Conservation (phyloP, 53 echinoderm and acorn worm species). For the Astropecten irregularis region DNA sequence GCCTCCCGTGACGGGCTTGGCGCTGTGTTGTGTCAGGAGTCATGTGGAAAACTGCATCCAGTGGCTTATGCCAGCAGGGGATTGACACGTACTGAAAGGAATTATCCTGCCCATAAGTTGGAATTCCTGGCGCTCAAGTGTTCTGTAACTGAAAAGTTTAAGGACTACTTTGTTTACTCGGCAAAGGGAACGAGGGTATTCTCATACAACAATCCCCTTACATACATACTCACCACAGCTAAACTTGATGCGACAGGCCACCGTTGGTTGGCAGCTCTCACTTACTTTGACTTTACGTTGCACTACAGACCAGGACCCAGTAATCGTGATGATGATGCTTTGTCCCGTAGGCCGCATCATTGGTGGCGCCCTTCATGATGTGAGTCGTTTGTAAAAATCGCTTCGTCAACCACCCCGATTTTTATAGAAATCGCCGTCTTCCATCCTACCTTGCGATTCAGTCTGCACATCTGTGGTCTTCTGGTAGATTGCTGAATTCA, state of each 20-base stretch:
- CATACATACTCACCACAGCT: conserved; percentile 48
- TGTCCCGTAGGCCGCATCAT: conserved; percentile 52
- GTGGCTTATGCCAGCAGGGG: conserved; percentile 72
- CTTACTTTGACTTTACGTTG: conserved; percentile 50
- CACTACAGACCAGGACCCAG: conserved; percentile 59
- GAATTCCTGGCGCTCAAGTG: conserved; percentile 64
- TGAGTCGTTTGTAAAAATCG: no score
- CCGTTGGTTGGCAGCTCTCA: conserved; percentile 65
- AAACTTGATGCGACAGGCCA: conserved; percentile 66
- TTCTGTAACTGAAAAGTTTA: conserved; percentile 57
- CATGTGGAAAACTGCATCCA: conserved; percentile 40
- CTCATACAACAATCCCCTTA: conserved; percentile 69
- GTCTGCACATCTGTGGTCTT: no score
- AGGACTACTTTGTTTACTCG: conserved; percentile 62
- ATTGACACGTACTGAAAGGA: conserved; percentile 57
- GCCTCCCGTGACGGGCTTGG: conserved; percentile 65
- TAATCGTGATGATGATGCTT: conserved; percentile 56
- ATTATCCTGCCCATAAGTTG: conserved; percentile 71
- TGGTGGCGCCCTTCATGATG: no score
- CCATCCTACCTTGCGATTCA: no score
- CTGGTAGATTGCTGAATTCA: no score
- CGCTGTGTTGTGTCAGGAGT: conserved; percentile 62
- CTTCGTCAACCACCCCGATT: no score
- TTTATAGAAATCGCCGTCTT: no score
- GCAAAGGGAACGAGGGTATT: conserved; percentile 39